Conservation (phyloP, 2,113 vertebrate genomes). For the Rhinogobius similis region DNA sequence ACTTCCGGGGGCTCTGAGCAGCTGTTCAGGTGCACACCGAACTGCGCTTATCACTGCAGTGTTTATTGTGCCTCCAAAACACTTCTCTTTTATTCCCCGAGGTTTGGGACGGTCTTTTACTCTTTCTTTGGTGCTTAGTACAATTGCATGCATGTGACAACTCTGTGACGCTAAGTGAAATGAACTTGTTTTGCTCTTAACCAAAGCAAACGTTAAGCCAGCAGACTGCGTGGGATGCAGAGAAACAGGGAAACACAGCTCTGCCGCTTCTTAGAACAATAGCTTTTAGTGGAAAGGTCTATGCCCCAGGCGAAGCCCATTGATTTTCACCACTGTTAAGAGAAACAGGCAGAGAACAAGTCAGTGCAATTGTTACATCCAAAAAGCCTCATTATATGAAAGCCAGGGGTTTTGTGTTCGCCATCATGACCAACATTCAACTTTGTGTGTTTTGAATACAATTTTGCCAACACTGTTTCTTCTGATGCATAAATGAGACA, state of each 20-base stretch:
- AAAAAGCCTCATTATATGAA: conserved; percentile 40
- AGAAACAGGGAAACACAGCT: conserved; percentile 34
- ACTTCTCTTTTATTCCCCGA: conserved; percentile 15
- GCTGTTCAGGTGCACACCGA: conserved; percentile 42
- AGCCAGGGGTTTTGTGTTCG: conserved; percentile 16
- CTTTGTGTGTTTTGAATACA: neutral
- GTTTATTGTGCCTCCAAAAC: conserved; percentile 19
- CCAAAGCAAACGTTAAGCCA: conserved; percentile 43
- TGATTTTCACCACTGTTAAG: conserved; percentile 65
- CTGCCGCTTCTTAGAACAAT: conserved; percentile 64
- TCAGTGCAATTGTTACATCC: conserved; percentile 21
- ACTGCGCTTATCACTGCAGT: conserved; percentile 22
- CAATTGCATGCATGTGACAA: conserved; percentile 1
- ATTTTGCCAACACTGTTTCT: neutral
- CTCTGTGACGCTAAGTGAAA: conserved; percentile 25
- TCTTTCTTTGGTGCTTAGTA: neutral
- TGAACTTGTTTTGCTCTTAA: conserved; percentile 30
- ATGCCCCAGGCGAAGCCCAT: conserved; percentile 62
- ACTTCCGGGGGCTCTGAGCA: conserved; percentile 49
- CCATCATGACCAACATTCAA: conserved; percentile 27
- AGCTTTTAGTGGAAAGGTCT: conserved; percentile 67
- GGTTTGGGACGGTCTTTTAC: neutral
- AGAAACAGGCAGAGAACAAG: conserved; percentile 30
- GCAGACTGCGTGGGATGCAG: conserved; percentile 25
- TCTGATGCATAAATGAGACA: neutral